A percentile compares a stretch with the other conserved stretches of the same genome.
These are phyloP conservation scores for Pterocles burchelli DNA, from an alignment of 2,113 vertebrate genomes.

Conservation along the genomic window DNA sequence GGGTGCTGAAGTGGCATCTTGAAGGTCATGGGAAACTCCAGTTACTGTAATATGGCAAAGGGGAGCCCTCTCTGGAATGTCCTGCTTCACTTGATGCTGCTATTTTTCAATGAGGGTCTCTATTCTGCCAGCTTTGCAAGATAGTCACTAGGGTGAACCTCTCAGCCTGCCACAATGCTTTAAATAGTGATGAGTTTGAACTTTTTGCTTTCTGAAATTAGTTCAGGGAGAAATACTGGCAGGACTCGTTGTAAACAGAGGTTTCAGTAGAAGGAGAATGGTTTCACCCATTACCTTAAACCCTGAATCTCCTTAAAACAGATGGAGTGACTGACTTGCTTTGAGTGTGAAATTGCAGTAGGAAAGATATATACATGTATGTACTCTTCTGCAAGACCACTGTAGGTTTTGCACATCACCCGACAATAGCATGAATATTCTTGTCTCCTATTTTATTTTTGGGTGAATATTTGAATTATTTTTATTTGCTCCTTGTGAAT, in stretches of 20 bases:
- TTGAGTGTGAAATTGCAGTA: neutral
- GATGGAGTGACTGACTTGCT: neutral
- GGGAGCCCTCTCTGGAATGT: neutral
- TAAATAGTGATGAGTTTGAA: neutral
- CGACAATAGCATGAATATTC: neutral
- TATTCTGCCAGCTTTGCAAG: neutral
- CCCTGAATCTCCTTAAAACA: neutral
- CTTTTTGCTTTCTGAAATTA: neutral
- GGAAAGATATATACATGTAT: neutral
- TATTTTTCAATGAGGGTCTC: neutral
- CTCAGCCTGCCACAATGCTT: neutral
- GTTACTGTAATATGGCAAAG: neutral
- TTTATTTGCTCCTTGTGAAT: neutral
- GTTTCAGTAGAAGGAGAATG: neutral
- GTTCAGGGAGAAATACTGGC: neutral
- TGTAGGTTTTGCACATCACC: neutral
- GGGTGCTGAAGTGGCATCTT: slow-evolving; percentile 6
- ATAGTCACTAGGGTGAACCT: neutral
- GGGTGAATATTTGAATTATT: neutral
- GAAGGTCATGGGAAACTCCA: slow-evolving; percentile 28
- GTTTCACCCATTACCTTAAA: neutral
- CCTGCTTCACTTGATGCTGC: neutral
- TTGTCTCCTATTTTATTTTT: neutral
- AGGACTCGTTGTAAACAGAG: neutral
- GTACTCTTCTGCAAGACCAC: neutral